Percentiles rank a stretch among this genome's conserved stretches.
Evolutionary conservation across 2,888 invertebrate species (phyloP).

Genomic region (Acleris laterana): DNA sequence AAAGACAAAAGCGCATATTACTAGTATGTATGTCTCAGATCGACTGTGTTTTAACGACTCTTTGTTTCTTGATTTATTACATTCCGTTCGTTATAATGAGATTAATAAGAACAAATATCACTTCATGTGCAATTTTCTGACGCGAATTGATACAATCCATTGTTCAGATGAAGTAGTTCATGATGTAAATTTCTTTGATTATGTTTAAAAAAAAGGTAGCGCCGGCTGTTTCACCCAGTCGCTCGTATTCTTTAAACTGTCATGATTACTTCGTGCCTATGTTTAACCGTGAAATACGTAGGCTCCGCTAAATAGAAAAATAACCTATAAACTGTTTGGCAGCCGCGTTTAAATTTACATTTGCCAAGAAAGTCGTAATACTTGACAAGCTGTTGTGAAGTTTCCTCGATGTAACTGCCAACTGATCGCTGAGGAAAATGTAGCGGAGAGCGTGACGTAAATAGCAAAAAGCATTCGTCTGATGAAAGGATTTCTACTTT

Average conservation of each 20-base stretch:
- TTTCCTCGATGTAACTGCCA: constrained; percentile 39
- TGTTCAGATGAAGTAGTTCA: no score
- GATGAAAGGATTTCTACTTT: constrained; percentile 5
- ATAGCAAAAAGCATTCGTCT: constrained; percentile 13
- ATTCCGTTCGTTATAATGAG: constrained; percentile 14
- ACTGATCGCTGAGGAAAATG: constrained; percentile 34
- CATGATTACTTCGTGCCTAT: no score
- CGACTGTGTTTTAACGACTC: constrained; percentile 39
- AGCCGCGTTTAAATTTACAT: constrained; percentile 37
- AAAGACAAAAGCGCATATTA: constrained; percentile 5
- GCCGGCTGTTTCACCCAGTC: not conserved
- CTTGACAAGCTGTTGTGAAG: constrained; percentile 40
- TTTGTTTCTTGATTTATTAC: constrained; percentile 40
- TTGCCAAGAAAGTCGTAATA: constrained; percentile 43
- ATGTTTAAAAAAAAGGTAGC: no score
- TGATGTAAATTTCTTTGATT: no score
- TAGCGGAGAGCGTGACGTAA: constrained; percentile 28
- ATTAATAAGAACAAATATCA: constrained; percentile 14
- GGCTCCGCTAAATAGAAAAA: constrained; percentile 23
- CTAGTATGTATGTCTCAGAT: not conserved
- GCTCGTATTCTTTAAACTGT: not conserved
- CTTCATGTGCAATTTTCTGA: not conserved
- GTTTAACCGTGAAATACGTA: constrained; percentile 6
- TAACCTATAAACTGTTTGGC: constrained; percentile 37
- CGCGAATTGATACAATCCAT: not conserved